Evolutionary conservation across 2,797 vertebrate genomes (phyloP).

Genomic region (Trachops cirrhosus): DNA sequence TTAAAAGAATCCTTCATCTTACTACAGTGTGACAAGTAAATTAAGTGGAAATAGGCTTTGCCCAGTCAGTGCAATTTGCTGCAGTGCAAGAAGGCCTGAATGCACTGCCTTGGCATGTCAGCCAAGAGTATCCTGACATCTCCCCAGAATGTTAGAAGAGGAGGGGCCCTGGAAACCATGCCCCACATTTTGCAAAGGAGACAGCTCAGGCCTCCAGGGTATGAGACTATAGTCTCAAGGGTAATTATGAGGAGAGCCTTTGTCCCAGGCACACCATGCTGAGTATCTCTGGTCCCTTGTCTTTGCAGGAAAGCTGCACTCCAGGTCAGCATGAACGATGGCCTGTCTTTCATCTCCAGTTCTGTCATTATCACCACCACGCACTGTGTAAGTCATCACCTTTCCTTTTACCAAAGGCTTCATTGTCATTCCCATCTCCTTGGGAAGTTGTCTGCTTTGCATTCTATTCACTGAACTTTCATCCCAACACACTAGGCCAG

Average conservation of each 20-base stretch:
- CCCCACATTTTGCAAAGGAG: not conserved
- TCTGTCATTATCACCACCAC: conserved; percentile 98
- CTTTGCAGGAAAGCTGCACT: conserved; percentile 93
- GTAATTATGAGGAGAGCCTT: not conserved
- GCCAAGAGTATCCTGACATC: not conserved
- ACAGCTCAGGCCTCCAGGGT: not conserved
- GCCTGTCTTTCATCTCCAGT: conserved; percentile 98
- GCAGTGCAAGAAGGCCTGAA: not conserved
- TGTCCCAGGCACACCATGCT: fast-evolving
- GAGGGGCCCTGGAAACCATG: not conserved
- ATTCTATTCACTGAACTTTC: not conserved
- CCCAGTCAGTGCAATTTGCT: not conserved
- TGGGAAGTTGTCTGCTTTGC: not conserved
- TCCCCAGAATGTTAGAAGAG: not conserved
- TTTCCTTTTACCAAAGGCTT: not conserved
- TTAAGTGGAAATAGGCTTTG: not conserved
- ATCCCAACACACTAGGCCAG: not conserved
- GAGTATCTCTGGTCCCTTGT: not conserved
- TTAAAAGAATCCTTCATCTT: not conserved
- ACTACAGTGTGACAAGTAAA: not conserved
- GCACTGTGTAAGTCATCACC: conserved; percentile 91
- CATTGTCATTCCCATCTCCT: not conserved
- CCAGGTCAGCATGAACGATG: conserved; percentile 99
- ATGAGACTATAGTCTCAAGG: not conserved
- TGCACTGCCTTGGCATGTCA: not conserved